Base-by-base conservation (phyloP, 1,140 invertebrate species). In the Lepidurus apus region DNA sequence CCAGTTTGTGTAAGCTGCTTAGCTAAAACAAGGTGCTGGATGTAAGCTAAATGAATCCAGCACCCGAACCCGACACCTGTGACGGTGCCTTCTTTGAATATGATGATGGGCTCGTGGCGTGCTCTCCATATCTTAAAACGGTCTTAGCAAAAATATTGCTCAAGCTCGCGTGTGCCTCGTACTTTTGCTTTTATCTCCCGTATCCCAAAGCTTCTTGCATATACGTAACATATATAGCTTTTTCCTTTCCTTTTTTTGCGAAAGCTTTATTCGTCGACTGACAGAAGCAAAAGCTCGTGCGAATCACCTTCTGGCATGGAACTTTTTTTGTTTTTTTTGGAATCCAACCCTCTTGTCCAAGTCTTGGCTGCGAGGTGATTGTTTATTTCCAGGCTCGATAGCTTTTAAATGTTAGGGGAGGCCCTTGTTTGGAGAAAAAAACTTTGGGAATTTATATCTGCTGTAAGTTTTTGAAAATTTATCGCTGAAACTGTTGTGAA, bases 41-140 rank as follows among this genome's bases (percentile, higher is more conserved):
- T 65, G 53, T 65, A 65, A 65, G 53, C 53, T 65, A 65, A 65
- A 65, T 65, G 53, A 65, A 65, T 65, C 53, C 53, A 65, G 53
- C 53, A 21, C 13, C 53, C 53, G 53, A 65, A 65, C 17, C 53
- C 53, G 13, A 65, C 53, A 65, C 53, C 53, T 65, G 53, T 65
- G 53, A 13, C 53, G 9, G 17, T n/a, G 4, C 53, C 53, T 65
- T 65, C 53, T 65, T 65, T 65, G 53, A 65, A 65, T 21, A 65
- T 21, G 53, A 17, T 6, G 53, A 65, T 65, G 53, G 53, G 53
- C 53, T 65, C 53, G 13, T 65, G 53, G 53, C 53, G 13, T 17
- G 53, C 17, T 65, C 53, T 11, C 21, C 53, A 65, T 65, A 65
- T 65, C 53, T 65, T 65, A 65, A 65, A 7, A 34, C 53, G 7